These are phyloP conservation scores for Quiscalus mexicanus DNA, from an alignment of 2,113 vertebrate genomes.

Conservation along the genomic window DNA sequence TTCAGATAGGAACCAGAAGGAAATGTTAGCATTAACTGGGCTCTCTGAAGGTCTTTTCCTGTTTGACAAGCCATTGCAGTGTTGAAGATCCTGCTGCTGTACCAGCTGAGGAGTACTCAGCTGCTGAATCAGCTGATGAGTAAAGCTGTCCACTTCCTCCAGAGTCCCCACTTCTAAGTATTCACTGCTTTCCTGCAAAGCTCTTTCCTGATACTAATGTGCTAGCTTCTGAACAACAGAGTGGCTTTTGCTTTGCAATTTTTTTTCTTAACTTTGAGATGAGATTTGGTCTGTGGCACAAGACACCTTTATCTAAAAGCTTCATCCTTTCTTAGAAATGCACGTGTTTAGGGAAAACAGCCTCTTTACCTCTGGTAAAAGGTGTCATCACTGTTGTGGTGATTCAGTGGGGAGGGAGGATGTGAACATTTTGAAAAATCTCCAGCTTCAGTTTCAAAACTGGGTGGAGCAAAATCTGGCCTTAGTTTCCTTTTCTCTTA, in stretches of 20 bases:
- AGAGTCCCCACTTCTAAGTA: conserved; percentile 26
- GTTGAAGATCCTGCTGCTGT: conserved; percentile 34
- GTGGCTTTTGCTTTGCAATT: background rate
- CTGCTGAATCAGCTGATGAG: conserved; percentile 60
- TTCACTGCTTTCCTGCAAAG: background rate
- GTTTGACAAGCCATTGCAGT: conserved; percentile 45
- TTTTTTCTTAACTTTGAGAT: background rate
- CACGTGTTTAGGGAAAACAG: background rate
- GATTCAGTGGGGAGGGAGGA: background rate
- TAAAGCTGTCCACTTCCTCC: conserved; percentile 37
- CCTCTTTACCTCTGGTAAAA: background rate
- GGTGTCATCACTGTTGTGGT: background rate
- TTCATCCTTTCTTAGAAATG: background rate
- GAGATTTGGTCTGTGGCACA: background rate
- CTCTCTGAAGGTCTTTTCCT: conserved; percentile 31
- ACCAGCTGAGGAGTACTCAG: conserved; percentile 55
- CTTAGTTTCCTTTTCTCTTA: background rate
- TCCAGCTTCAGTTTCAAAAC: background rate
- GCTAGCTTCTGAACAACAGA: background rate
- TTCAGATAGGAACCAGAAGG: conserved; percentile 43
- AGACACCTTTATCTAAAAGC: background rate
- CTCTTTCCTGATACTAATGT: background rate
- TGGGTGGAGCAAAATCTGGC: background rate
- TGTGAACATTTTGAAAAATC: background rate
- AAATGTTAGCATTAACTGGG: conserved; percentile 42